A percentile compares a stretch with the other conserved stretches of the same genome.
These are phyloP conservation scores for Bicyclus anynana DNA, from an alignment of 1,140 invertebrate species.

Conservation along the genomic window DNA sequence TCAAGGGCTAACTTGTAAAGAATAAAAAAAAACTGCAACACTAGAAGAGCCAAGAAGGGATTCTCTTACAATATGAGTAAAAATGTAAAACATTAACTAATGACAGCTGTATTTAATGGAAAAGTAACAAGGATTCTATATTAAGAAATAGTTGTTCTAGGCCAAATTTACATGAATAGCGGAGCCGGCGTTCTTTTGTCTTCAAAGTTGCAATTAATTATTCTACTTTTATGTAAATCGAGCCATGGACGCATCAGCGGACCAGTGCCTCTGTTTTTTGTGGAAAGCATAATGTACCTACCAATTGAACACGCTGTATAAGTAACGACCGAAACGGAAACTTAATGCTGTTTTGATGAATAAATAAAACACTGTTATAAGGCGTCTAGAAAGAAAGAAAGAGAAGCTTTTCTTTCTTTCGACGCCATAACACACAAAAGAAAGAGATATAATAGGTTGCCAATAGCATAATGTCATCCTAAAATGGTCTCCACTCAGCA, in stretches of 20 bases:
- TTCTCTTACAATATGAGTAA: too few relatives aligned
- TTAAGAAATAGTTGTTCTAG: background rate
- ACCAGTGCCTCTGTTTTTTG: background rate
- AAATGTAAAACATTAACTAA: background rate
- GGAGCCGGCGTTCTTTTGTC: constrained; percentile 50
- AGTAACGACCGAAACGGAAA: background rate
- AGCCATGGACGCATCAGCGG: constrained; percentile 30
- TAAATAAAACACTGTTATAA: background rate
- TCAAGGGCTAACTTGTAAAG: too few relatives aligned
- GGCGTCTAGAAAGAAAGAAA: too few relatives aligned
- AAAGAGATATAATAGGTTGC: too few relatives aligned
- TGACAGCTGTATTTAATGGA: background rate
- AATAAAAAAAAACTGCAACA: too few relatives aligned
- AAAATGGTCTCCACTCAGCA: too few relatives aligned
- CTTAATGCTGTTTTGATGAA: background rate
- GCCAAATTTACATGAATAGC: constrained; percentile 66
- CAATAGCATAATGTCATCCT: too few relatives aligned
- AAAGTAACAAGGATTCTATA: background rate
- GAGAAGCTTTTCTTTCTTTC: too few relatives aligned
- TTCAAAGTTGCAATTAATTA: constrained; percentile 69
- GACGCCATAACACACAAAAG: too few relatives aligned
- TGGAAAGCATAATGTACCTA: constrained; percentile 1
- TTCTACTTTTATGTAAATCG: constrained; percentile 67
- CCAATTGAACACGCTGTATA: background rate
- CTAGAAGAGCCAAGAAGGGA: too few relatives aligned